Percentiles rank a stretch among this genome's conserved stretches.
Evolutionary conservation across 2,888 invertebrate species (phyloP).

Genomic region (Drosophila tanythrix): DNA sequence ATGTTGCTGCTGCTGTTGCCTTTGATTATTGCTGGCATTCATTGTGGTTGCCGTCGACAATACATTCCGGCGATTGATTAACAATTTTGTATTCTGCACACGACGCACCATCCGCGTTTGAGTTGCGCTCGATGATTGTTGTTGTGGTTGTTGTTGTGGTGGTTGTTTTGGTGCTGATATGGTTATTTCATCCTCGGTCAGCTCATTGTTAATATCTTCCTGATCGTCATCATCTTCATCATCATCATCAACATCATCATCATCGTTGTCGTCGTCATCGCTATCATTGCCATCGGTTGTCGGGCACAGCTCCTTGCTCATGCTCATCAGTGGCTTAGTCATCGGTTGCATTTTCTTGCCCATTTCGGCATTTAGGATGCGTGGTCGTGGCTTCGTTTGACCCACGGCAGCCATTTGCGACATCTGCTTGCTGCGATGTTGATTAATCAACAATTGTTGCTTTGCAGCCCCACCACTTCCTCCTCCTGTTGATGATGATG

Average conservation of each 20-base stretch:
- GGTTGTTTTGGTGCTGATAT: conserved; percentile 33
- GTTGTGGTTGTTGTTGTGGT: neutral
- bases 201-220: conserved; percentile 61
- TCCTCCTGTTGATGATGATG: conserved; percentile 12
- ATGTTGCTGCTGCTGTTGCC: conserved; percentile 26
- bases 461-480: neutral
- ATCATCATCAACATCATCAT: conserved; percentile 58
- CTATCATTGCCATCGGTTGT: conserved; percentile 55
- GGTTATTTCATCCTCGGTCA: conserved; percentile 51
- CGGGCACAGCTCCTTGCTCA: conserved; percentile 74
- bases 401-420: conserved; percentile 22
- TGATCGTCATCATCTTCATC: conserved; percentile 49
- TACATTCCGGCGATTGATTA: conserved; percentile 45
- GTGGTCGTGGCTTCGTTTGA: conserved; percentile 77
- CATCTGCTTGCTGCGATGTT: conserved; percentile 18
- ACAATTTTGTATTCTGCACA: conserved; percentile 24
- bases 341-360: conserved; percentile 81
- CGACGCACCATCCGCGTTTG: conserved; percentile 33
- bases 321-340: conserved; percentile 81
- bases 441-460: conserved; percentile 12
- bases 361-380: conserved; percentile 83
- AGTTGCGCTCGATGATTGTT: neutral
- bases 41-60: conserved; percentile 38
- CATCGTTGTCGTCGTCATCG: conserved; percentile 37
- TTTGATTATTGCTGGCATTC: conserved; percentile 43